Base-by-base conservation (phyloP, 2,797 vertebrate genomes). In the Chrosomus eos region DNA sequence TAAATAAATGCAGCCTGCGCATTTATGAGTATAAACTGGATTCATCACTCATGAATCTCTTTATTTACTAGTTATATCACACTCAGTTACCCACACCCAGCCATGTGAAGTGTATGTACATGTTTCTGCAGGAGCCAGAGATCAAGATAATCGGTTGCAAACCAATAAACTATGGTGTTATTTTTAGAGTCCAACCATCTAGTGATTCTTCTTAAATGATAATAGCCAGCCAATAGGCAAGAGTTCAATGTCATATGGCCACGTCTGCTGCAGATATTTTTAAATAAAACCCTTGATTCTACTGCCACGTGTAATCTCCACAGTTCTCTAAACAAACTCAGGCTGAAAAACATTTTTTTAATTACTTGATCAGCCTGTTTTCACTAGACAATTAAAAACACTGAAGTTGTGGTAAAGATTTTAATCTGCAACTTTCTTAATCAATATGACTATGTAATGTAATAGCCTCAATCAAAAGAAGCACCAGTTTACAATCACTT, bases 201-300 rank as follows among this genome's bases (percentile, higher is more conserved):
- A 67, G 28, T 28, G 33, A 68, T 77, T 36, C 18, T 18, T 77
- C 26, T 23, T 58, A 55, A 68, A 83, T 51, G 6, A 75, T 28
- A 51, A 76, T 11, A 67, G 78, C 78, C 72, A 67, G 78, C 78
- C 72, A 67, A 66, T 53, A 67, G 81, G 40, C 31, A 74, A 67
- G 19, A 40, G 64, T 28, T 70, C 13, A 21, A 71, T 16, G 78
- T 71, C 64, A 78, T 80, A 82, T 58, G 62, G 21, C 62, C n/a
- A n/a, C n/a, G n/a, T n/a, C n/a, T n/a, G n/a, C 45, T 71, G 28
- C 26, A 23, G n/a, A 77, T 13, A 43, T 55, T 43, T 75, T 11
- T n/a, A 48, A 38, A 76, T 10, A 67, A 60, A 28, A 36, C 48
- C 31, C 45, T 68, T 31, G 18, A 68, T 81, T 66, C 58, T 60